Base-by-base conservation (phyloP, 2,888 invertebrate genomes). In the Enoplolaimus lenunculus region DNA sequence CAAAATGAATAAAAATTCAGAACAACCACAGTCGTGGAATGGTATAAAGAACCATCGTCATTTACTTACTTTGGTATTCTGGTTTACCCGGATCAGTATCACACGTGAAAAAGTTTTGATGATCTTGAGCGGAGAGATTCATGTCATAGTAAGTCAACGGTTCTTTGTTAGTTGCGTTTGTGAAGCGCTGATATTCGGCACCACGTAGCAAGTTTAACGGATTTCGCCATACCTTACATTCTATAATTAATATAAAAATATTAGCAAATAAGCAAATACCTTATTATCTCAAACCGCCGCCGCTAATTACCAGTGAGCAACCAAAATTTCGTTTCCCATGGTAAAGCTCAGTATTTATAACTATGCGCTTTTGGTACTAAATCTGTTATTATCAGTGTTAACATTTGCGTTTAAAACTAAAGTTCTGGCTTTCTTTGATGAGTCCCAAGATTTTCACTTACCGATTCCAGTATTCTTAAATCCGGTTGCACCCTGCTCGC, bases 81-180 rank as follows among this genome's bases (percentile, higher is more conserved):
- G 89, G 87, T 81, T 89, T 90, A 35, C 90, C 89, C 1, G 86
- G 86, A 81, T 93, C 92, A 67, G 88, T 88, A 81, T 93, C 92
- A 82, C 92, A 91, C 0, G 91, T 92, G 80, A 93, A 93, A 83
- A 92, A 91, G 1, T 91, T 92, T 82, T 95, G 95, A 83, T 98
- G 97, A 83, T 97, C 97, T 84, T 97, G 95, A 29, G 97, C 95
- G 0, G 94, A 93, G 64, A 97, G 85, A 83, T 97, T 98, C 95
- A 97, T 95, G 80, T 98, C 97, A 82, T 97, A 94, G 83, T 93
- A 97, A 0, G 97, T 97, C 62, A 97, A 85, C 0, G 97, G 94
- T 76, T 97, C 93, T 79, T 92, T 91, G 76, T 89, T 89, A 1
- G 91, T 91, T 0, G 89, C 88, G 87, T 89, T 89, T 81, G 89